phyloP scores from a whole-genome alignment of 2,888 invertebrate genomes.

The Drosophila rubida region DNA sequence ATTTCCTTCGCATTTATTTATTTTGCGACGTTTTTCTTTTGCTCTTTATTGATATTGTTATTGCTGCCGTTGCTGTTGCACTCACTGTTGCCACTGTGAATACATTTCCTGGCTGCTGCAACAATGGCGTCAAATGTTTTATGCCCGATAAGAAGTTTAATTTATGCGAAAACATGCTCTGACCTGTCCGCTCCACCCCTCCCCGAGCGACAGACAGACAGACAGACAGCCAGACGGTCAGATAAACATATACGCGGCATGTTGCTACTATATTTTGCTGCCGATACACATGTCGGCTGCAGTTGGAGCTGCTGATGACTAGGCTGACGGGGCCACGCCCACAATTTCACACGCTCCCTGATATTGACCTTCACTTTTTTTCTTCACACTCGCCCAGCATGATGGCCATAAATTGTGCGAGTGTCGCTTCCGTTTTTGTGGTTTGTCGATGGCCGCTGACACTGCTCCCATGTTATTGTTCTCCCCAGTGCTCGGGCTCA shows the following conservation, averaged over 20 bases:
- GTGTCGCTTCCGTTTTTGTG: conserved; percentile 64
- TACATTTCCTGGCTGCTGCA: conserved; percentile 60
- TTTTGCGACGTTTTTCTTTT: conserved; percentile 48
- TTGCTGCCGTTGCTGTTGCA: conserved; percentile 17
- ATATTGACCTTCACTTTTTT: conserved; percentile 70
- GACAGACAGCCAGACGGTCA: conserved; percentile 34
- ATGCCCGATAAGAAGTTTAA: conserved; percentile 81
- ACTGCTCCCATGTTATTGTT: conserved; percentile 33
- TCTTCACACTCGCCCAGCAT: conserved; percentile 50
- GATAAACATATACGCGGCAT: conserved; percentile 50
- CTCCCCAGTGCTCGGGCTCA: too few relatives aligned
- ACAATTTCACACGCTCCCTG: conserved; percentile 60
- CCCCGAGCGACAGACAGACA: conserved; percentile 19
- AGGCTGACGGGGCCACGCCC: conserved; percentile 54
- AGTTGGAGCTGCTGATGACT: conserved; percentile 36
- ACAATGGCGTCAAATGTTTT: conserved; percentile 76
- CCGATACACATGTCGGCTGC: conserved; percentile 11
- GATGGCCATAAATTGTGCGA: conserved; percentile 63
- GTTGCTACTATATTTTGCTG: conserved; percentile 5
- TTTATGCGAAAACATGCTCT: conserved; percentile 82
- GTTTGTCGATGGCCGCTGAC: conserved; percentile 57
- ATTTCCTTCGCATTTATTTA: conserved; percentile 63
- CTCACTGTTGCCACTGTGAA: conserved; percentile 19
- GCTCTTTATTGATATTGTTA: conserved; percentile 35
- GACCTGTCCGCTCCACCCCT: conserved; percentile 36